Evolutionary conservation across 2,797 vertebrate species (phyloP).

Genomic region (Aselliscus stoliczkanus): DNA sequence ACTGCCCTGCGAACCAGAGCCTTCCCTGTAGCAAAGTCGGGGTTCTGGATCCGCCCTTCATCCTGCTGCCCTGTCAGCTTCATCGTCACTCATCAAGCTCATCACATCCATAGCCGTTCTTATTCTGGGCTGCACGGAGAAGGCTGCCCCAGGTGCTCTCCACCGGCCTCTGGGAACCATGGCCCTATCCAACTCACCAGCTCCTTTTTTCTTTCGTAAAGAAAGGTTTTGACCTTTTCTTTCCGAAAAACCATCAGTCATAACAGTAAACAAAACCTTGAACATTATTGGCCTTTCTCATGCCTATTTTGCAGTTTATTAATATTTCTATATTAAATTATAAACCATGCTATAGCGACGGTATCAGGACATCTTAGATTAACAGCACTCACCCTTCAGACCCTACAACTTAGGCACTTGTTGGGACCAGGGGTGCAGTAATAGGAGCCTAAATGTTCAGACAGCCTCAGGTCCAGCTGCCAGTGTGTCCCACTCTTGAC

Average conservation of each 20-base stretch:
- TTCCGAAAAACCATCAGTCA: background rate
- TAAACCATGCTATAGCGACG: no score
- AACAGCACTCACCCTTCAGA: accelerated
- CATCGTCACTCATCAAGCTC: accelerated
- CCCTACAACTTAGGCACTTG: background rate
- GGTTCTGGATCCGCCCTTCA: background rate
- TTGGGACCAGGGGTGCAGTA: background rate
- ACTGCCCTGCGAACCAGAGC: background rate
- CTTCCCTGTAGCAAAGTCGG: background rate
- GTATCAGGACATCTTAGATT: no score
- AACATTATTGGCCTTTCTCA: background rate
- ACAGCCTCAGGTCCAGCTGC: background rate
- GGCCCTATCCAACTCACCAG: accelerated
- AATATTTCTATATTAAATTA: background rate
- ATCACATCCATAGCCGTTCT: background rate
- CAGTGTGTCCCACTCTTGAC: background rate
- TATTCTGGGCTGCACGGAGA: background rate
- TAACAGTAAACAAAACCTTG: background rate
- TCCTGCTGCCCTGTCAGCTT: background rate
- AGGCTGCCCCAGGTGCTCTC: no score
- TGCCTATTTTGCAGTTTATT: background rate
- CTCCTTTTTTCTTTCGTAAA: background rate
- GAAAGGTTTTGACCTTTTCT: background rate
- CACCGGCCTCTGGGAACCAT: background rate
- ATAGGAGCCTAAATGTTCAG: background rate